Base-by-base conservation (phyloP, 2,113 vertebrate species). In the Cervus canadensis region DNA sequence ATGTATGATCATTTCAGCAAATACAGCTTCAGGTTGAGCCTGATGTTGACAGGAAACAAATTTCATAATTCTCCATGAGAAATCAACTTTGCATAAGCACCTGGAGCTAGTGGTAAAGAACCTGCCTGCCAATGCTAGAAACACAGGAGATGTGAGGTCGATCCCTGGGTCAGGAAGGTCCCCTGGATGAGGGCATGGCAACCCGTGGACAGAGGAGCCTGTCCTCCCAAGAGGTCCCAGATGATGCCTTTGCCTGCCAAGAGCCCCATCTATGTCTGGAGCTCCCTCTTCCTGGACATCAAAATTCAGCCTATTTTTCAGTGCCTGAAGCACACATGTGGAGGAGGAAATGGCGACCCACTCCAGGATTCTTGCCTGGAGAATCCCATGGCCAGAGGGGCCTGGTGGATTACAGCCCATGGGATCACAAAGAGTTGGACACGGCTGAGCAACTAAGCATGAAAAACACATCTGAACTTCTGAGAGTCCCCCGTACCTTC, bases 241-340 rank as follows among this genome's bases (percentile, higher is more conserved):
- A 91, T 56, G 13, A 96, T 83, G 87, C 13, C 30, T 62, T 76
- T 60, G 78, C 23, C 52, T 95, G 5, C 74, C 21, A 21, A 89
- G 76, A 60, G 17, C 11, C n/a, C 52, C 67, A 90, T 16, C 19
- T 30, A 23, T 5, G 15, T 56, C 91, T 83, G 16, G 48, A 83
- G 13, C 57, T 85, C 45, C 57, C 36, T 28, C 48, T n/a, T 67
- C 40, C 90, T 43, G 25, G 5, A 0, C 30, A 91, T 78, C 7
- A 78, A 89, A 36, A 60, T 60, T 40, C 50, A 78, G 30, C 59
- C 64, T 94, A 48, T 64, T 82, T 36, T n/a, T 92, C 91, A 87
- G 2, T 6, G 11, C 7, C 12, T 89, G 26, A 64, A 85, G 40
- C 17, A 83, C 12, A 16, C 48, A 7, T 86, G 19, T 36, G 33